phyloP scores from a whole-genome alignment of 2,797 vertebrate species.

The Knipowitschia caucasica region DNA sequence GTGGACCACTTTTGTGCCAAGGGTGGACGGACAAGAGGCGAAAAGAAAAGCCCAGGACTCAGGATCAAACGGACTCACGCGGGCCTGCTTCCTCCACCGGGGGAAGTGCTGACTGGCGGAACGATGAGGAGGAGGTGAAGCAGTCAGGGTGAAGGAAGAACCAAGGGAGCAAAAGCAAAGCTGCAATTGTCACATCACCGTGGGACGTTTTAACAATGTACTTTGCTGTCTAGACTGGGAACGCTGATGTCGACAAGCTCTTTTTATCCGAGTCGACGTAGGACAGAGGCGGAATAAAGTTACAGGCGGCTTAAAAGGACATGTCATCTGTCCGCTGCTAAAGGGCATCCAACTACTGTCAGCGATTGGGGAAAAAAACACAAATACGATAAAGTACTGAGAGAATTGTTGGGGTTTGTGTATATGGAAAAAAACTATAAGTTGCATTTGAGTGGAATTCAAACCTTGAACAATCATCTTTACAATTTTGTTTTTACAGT shows the following conservation, averaged over 20 bases:
- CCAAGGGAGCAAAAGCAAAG: constrained; percentile 30
- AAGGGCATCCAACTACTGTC: background rate
- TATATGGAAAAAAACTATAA: too few species aligned
- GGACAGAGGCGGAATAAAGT: background rate
- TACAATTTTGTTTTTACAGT: too few species aligned
- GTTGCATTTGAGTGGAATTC: too few species aligned
- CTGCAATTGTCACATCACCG: constrained; percentile 31
- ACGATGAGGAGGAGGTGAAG: constrained; percentile 44
- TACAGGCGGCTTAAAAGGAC: background rate
- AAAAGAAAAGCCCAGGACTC: constrained; percentile 12
- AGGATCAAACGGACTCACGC: constrained; percentile 42
- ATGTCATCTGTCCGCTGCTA: background rate
- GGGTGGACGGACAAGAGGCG: constrained; percentile 33
- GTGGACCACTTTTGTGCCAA: constrained; percentile 37
- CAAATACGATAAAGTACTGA: background rate
- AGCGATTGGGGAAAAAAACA: too few species aligned
- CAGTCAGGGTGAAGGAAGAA: constrained; percentile 11
- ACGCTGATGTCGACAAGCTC: constrained; percentile 4
- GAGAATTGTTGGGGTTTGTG: too few species aligned
- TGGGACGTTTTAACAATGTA: constrained; percentile 2
- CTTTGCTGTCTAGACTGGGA: constrained; percentile 4
- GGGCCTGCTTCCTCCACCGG: constrained; percentile 10
- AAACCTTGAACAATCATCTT: too few species aligned
- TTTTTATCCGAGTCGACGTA: background rate
- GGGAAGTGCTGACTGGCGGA: constrained; percentile 72